Conservation (phyloP, 2,797 vertebrate species). For the Macropus fuliginosus region DNA sequence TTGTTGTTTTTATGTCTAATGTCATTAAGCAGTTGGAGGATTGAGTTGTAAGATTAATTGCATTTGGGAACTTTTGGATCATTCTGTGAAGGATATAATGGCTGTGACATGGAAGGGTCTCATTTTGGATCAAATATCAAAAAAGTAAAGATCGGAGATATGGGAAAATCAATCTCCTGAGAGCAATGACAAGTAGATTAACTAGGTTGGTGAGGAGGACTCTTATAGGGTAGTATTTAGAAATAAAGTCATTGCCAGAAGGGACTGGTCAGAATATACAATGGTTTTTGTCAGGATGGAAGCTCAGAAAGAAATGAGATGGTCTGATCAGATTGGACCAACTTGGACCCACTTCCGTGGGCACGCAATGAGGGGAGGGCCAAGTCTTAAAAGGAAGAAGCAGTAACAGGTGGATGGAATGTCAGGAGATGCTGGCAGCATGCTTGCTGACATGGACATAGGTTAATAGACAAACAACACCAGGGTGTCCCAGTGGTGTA, state of each 20-base stretch:
- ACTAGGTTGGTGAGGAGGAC: background rate
- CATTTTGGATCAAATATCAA: background rate
- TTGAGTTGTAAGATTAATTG: background rate
- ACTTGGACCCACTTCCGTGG: background rate
- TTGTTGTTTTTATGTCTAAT: background rate
- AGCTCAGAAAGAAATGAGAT: background rate
- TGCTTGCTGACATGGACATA: too few species aligned
- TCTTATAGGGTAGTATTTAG: background rate
- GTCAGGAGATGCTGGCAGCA: background rate
- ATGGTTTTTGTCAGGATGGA: background rate
- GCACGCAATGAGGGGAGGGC: background rate
- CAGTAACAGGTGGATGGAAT: background rate
- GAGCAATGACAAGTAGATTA: background rate
- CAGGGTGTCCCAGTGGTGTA: too few species aligned
- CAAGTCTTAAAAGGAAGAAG: background rate
- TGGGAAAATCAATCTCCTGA: background rate
- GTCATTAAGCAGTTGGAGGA: background rate
- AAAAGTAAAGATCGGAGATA: background rate
- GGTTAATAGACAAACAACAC: too few species aligned
- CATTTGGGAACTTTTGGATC: slow-evolving; percentile 4
- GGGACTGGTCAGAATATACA: background rate
- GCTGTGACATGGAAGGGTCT: background rate
- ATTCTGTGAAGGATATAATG: slow-evolving; percentile 24
- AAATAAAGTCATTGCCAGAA: background rate
- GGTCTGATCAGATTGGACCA: background rate